A percentile compares a stretch with the other conserved stretches of the same genome.
Evolutionary conservation across 2,888 invertebrate genomes (phyloP).

Genomic region (Halictus quadricinctus): DNA sequence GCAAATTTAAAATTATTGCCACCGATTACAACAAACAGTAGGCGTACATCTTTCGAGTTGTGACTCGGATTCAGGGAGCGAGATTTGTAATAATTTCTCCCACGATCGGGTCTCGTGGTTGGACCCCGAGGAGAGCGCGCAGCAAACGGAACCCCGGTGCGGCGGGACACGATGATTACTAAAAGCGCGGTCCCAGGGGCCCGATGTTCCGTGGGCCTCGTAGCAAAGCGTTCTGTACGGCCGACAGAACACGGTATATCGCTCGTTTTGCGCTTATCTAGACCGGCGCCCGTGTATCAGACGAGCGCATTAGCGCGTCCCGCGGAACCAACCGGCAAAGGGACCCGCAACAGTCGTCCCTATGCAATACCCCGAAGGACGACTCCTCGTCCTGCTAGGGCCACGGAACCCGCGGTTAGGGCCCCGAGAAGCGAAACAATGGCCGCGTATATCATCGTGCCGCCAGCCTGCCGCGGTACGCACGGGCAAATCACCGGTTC

Average conservation of each 20-base stretch:
- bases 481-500: slow-evolving; percentile 80
- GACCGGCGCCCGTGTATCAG: slow-evolving; percentile 63
- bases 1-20: too few relatives aligned
- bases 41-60: too few relatives aligned
- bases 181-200: slow-evolving; percentile 48
- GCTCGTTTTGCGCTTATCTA: slow-evolving; percentile 68
- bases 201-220: slow-evolving; percentile 38
- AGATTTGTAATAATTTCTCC: background rate
- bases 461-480: slow-evolving; percentile 78
- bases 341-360: slow-evolving; percentile 31
- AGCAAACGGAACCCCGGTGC: slow-evolving; percentile 7
- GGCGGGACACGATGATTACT: slow-evolving; percentile 50
- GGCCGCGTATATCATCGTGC: slow-evolving; percentile 82
- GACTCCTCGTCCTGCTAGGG: slow-evolving; percentile 30
- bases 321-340: slow-evolving; percentile 54
- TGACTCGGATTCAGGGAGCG: too few relatives aligned
- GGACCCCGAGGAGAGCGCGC: slow-evolving; percentile 8
- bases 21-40: too few relatives aligned
- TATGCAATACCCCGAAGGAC: slow-evolving; percentile 49
- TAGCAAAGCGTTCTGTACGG: slow-evolving; percentile 46
- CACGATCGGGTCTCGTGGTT: background rate
- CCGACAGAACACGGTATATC: slow-evolving; percentile 58
- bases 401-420: slow-evolving; percentile 42
- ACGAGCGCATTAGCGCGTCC: slow-evolving; percentile 70
- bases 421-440: slow-evolving; percentile 75